phyloP scores from a whole-genome alignment of 2,797 vertebrate species.

The Phaenicophaeus curvirostris region DNA sequence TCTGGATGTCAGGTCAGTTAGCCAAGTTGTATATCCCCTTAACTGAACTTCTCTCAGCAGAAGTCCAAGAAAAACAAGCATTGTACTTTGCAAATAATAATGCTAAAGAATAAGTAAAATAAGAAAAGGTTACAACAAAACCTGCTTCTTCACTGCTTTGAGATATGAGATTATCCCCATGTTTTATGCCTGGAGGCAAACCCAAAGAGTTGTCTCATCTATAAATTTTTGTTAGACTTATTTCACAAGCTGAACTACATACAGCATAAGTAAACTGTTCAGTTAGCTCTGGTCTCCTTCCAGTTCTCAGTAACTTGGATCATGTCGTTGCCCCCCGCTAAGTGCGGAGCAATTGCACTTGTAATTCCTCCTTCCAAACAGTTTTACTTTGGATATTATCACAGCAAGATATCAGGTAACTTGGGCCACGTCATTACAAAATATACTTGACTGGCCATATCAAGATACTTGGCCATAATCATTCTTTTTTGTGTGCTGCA shows the following conservation, averaged over 20 bases:
- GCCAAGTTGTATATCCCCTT: slow-evolving; percentile 40
- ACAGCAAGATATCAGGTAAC: neutral
- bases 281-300: neutral
- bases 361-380: neutral
- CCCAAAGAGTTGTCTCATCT: neutral
- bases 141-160: slow-evolving; percentile 12
- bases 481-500: neutral
- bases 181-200: slow-evolving; percentile 42
- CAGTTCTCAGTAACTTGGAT: slow-evolving; percentile 27
- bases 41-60: slow-evolving; percentile 27
- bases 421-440: neutral
- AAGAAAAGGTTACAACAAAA: neutral
- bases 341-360: slow-evolving; percentile 7
- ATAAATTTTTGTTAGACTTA: neutral
- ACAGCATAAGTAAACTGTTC: neutral
- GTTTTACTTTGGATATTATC: neutral
- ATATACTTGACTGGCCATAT: neutral
- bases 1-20: slow-evolving; percentile 3
- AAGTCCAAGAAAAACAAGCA: slow-evolving; percentile 36
- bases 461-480: neutral
- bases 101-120: slow-evolving; percentile 18
- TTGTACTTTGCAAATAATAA: slow-evolving; percentile 16
- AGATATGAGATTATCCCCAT: slow-evolving; percentile 35
- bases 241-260: neutral
- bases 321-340: neutral